Percentiles rank a stretch among this genome's conserved stretches.
These are phyloP conservation scores for Diuraphis noxia DNA, from an alignment of 1,140 invertebrate species.

Conservation along the genomic window DNA sequence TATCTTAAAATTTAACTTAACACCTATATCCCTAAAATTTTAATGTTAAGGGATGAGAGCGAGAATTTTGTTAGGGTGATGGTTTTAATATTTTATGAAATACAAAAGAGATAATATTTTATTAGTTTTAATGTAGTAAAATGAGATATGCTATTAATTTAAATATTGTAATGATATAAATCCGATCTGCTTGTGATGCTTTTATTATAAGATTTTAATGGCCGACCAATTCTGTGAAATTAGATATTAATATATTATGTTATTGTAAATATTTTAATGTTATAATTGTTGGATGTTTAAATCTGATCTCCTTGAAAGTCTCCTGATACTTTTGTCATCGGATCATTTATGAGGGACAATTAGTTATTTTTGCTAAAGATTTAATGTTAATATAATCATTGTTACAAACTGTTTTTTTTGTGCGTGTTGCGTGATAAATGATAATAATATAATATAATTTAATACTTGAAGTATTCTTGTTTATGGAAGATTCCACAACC, in stretches of 20 bases:
- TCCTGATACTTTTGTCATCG: background rate
- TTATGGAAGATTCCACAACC: too few species aligned
- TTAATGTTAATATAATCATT: background rate
- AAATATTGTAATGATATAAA: too few species aligned
- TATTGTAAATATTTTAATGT: background rate
- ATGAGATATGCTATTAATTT: too few species aligned
- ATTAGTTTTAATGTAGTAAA: too few species aligned
- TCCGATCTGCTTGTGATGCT: too few species aligned
- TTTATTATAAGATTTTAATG: too few species aligned
- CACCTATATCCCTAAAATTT: background rate
- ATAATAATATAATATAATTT: too few species aligned
- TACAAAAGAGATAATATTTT: too few species aligned
- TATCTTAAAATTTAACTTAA: background rate
- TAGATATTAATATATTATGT: too few species aligned
- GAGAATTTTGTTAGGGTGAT: background rate
- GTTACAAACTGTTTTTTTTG: background rate
- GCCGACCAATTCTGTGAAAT: too few species aligned
- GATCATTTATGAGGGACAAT: background rate
- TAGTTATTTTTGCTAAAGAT: background rate
- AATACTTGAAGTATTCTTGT: background rate
- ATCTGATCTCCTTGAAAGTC: background rate
- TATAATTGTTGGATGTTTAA: background rate
- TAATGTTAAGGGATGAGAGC: background rate
- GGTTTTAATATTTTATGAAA: background rate
- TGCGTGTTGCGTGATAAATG: too few species aligned